Percentiles rank a stretch among this genome's conserved stretches.
Evolutionary conservation across 2,797 vertebrate species (phyloP).

Genomic region (Gephyroberyx darwinii): DNA sequence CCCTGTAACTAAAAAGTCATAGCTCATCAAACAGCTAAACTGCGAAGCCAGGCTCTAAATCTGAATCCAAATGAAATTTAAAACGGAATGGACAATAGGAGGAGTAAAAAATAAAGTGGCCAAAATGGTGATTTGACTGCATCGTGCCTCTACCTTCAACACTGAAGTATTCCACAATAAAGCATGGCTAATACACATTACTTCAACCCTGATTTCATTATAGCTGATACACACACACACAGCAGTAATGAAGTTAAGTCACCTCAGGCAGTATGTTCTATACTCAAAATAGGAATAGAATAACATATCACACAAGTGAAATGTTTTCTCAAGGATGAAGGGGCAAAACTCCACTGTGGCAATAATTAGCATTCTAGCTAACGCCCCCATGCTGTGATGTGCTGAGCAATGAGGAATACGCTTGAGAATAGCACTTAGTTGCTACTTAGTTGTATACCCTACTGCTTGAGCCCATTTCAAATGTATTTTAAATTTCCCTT

Average conservation of each 20-base stretch:
- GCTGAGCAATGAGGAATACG: conserved; percentile 30
- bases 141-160: conserved; percentile 15
- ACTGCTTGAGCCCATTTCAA: conserved; percentile 36
- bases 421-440: conserved; percentile 32
- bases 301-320: conserved; percentile 39
- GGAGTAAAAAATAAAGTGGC: conserved; percentile 4
- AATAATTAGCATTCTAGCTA: conserved; percentile 15
- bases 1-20: conserved; percentile 40
- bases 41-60: conserved; percentile 50
- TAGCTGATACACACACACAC: conserved; percentile 23
- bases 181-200: conserved; percentile 10
- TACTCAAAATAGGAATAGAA: conserved; percentile 21
- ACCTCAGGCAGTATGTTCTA: conserved; percentile 22
- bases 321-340: conserved; percentile 47
- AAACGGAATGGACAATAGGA: conserved; percentile 21
- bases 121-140: conserved; percentile 24
- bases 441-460: conserved; percentile 28
- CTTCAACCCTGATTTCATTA: conserved; percentile 14
- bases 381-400: conserved; percentile 20
- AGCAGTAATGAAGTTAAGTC: conserved; percentile 14
- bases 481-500: conserved; percentile 42
- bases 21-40: conserved; percentile 44
- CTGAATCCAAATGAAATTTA: conserved; percentile 52
- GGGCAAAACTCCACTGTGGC: conserved; percentile 1
- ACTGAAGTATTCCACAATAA: conserved; percentile 26